A percentile compares a stretch with the other conserved stretches of the same genome.
Conservation (phyloP, 1,140 invertebrate genomes). For the Papilio helenus region DNA sequence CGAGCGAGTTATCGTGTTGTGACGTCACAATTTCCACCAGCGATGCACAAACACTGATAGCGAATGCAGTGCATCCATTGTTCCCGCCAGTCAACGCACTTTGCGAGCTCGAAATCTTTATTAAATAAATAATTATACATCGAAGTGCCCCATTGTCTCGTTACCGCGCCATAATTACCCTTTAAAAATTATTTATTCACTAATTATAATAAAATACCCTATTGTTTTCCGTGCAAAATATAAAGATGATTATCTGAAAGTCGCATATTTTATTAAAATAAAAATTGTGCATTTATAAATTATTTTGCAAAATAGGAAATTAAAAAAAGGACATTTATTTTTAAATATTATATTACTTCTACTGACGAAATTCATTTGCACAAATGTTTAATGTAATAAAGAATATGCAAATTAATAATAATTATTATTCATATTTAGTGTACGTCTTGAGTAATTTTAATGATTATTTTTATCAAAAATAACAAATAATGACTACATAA, state of each 20-base stretch:
- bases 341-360: not conserved
- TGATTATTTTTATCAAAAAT: too few relatives aligned
- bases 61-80: conserved; percentile 50
- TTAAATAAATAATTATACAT: conserved; percentile 46
- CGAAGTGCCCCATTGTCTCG: conserved; percentile 41
- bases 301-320: not conserved
- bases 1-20: conserved; percentile 26
- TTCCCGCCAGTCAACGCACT: conserved; percentile 63
- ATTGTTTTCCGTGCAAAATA: conserved; percentile 21
- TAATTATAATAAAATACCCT: conserved; percentile 35
- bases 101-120: conserved; percentile 46
- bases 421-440: not conserved
- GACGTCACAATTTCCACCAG: conserved; percentile 38
- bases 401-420: not conserved
- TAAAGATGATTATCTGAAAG: conserved; percentile 13
- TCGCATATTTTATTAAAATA: conserved; percentile 4
- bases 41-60: conserved; percentile 58
- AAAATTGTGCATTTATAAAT: not conserved
- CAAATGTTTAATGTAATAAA: not conserved
- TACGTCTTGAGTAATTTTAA: not conserved
- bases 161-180: conserved; percentile 28
- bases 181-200: conserved; percentile 33
- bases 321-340: not conserved
- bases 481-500: too few relatives aligned
- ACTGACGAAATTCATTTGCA: not conserved